Evolutionary conservation across 2,888 invertebrate species (phyloP).

Genomic region (Nowickia ferox): DNA sequence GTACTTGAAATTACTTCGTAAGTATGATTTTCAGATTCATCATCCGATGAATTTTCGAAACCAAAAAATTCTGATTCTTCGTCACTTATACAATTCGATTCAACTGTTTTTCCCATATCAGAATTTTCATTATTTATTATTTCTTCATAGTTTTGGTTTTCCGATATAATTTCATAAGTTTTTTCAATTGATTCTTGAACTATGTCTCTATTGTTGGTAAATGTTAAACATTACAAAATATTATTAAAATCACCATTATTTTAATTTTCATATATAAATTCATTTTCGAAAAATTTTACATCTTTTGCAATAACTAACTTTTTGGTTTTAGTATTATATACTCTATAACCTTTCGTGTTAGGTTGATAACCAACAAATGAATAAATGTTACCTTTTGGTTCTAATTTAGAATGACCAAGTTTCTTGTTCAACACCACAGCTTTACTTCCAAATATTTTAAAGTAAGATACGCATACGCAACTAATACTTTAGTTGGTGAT

Average conservation of each 20-base stretch:
- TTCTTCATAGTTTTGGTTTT: too few relatives aligned
- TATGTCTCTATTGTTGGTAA: neutral
- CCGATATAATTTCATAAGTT: too few relatives aligned
- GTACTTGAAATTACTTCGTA: neutral
- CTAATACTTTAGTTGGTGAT: too few relatives aligned
- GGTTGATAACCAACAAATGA: conserved; percentile 22
- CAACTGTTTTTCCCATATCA: too few relatives aligned
- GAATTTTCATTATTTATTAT: too few relatives aligned
- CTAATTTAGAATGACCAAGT: neutral
- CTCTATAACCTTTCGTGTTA: conserved; percentile 10
- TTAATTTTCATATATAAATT: neutral
- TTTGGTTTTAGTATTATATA: neutral
- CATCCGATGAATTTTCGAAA: neutral
- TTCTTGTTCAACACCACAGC: neutral
- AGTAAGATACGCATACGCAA: too few relatives aligned
- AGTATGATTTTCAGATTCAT: neutral
- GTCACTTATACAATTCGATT: neutral
- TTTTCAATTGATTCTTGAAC: too few relatives aligned
- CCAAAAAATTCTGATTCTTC: neutral
- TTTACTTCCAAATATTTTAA: too few relatives aligned
- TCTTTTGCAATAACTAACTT: conserved; percentile 1
- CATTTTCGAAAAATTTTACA: conserved; percentile 17
- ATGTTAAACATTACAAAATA: conserved; percentile 8
- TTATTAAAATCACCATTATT: neutral
- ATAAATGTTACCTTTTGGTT: conserved; percentile 16